Evolutionary conservation across 1,140 invertebrate genomes (phyloP), one percentile per base, ranked within the genome.

Genomic region (Paracyclopina nana): DNA sequence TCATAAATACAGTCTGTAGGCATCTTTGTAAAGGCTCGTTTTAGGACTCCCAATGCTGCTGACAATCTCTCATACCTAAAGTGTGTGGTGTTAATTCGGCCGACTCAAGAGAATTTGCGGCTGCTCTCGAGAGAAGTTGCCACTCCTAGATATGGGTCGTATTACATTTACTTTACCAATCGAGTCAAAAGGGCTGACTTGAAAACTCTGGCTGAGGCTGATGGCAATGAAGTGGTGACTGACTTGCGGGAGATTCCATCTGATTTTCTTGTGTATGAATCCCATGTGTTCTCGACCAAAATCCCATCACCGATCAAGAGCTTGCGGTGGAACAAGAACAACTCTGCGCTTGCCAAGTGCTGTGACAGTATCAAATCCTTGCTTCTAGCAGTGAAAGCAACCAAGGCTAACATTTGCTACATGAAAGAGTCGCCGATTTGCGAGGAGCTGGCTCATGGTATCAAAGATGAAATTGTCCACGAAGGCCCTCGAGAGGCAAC

Each of bases 401-500:
- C 40, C 6, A 6, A 12, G 6, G 6, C 40, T 22, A n/a, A 18
- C 14, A 6, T 6, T 14, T 42, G n/a, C 24, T 42, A n/a, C 6
- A 8, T 42, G 14, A 22, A 42, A 14, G 14, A 31, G 14, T n/a
- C 30, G 14, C 30, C n/a, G n/a, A n/a, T n/a, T n/a, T n/a, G n/a
- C n/a, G n/a, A n/a, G n/a, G n/a, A n/a, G n/a, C n/a, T n/a, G n/a
- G n/a, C n/a, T n/a, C n/a, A n/a, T n/a, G n/a, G n/a, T n/a, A n/a
- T n/a, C n/a, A n/a, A n/a, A n/a, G n/a, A n/a, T n/a, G n/a, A n/a
- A 31, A 9, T 31, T n/a, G 9, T 42, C 40, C 40, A 18, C 40
- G 6, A 42, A 42, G 14, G 40, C n/a, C 14, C 8, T 42, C 8
- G 24, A 31, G 29, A 48, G 8, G 45, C 24, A 2, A 28, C 90